Evolutionary conservation across 2,113 vertebrate species (phyloP).

Genomic region (Muscicapa adusta): DNA sequence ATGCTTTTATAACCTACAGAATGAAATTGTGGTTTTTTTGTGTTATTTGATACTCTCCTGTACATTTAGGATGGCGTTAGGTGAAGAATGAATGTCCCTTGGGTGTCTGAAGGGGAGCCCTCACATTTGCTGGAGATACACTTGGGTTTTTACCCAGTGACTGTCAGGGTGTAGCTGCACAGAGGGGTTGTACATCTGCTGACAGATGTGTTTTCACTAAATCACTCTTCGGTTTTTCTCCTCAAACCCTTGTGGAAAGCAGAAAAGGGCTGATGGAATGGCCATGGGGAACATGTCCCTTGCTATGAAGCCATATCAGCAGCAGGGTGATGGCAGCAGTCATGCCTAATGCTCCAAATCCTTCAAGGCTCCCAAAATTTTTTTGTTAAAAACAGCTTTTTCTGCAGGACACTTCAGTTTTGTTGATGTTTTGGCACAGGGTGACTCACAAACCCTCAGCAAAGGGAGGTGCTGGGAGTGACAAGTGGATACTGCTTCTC

Average conservation of each 20-base stretch:
- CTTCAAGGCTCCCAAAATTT: neutral
- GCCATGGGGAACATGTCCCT: accelerated
- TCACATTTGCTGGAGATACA: neutral
- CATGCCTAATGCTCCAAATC: neutral
- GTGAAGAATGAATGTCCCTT: neutral
- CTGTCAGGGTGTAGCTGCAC: neutral
- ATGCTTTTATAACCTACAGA: neutral
- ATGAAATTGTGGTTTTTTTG: neutral
- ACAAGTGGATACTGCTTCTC: neutral
- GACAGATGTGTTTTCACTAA: neutral
- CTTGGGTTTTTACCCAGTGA: neutral
- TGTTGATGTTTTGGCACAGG: neutral
- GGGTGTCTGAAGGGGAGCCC: neutral
- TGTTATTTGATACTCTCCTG: neutral
- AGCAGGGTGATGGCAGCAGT: neutral
- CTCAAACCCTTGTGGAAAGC: neutral
- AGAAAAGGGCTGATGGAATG: neutral
- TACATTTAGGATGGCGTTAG: accelerated
- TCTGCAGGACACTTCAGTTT: neutral
- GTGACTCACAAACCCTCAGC: neutral
- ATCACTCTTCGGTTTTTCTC: neutral
- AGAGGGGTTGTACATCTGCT: neutral
- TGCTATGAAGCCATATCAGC: neutral
- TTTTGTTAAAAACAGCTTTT: neutral
- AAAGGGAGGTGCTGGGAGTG: neutral